These are phyloP conservation scores for Indicator indicator DNA, from an alignment of 2,113 vertebrate genomes.

Conservation along the genomic window DNA sequence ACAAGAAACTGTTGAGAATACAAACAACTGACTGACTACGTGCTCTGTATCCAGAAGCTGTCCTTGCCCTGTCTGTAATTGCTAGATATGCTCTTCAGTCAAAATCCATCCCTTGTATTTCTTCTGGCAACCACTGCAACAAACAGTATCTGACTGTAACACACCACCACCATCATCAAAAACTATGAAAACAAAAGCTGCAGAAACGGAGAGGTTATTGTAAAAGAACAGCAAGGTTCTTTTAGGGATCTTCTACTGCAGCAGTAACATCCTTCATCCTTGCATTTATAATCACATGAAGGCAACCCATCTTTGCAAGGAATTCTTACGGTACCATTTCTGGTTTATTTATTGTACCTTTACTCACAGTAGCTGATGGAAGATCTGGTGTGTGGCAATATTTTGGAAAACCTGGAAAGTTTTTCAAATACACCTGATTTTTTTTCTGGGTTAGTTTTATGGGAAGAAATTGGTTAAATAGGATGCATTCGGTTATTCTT, in stretches of 20 bases:
- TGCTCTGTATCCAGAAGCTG: neutral
- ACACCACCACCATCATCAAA: neutral
- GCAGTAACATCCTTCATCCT: slow-evolving; percentile 7
- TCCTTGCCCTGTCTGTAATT: neutral
- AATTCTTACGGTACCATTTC: neutral
- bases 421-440: neutral
- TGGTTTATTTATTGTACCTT: neutral
- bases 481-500: neutral
- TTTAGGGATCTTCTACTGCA: neutral
- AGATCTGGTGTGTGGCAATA: neutral
- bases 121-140: neutral
- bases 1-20: neutral
- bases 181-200: neutral
- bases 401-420: neutral
- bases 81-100: neutral
- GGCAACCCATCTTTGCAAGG: neutral
- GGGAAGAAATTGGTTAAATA: slow-evolving; percentile 14
- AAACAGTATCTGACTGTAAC: neutral
- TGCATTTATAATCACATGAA: neutral
- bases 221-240: neutral
- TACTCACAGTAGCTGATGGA: neutral
- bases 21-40: neutral
- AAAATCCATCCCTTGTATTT: neutral
- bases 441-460: neutral
- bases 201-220: neutral